These are phyloP conservation scores for Archaeoteleia sp. DNA, from an alignment of 2,888 invertebrate genomes.

Conservation along the genomic window DNA sequence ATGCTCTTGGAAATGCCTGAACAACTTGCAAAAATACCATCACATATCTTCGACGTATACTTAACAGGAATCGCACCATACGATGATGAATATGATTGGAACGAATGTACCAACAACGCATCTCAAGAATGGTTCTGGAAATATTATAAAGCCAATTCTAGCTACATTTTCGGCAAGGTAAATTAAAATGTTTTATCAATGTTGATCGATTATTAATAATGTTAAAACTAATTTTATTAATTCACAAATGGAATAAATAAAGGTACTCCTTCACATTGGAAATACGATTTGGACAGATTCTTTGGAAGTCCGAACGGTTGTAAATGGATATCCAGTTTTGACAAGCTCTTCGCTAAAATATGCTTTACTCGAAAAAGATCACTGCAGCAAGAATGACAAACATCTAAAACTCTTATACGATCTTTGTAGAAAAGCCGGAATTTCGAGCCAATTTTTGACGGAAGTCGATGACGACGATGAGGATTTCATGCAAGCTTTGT, in stretches of 20 bases:
- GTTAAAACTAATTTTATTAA: conserved; percentile 18
- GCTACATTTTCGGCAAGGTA: conserved; percentile 68
- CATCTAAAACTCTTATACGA: conserved; percentile 76
- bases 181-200: conserved; percentile 18
- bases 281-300: conserved; percentile 81
- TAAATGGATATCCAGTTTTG: conserved; percentile 76
- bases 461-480: too few relatives aligned
- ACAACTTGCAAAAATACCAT: conserved; percentile 68
- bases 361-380: conserved; percentile 75
- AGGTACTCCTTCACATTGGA: conserved; percentile 78
- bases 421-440: conserved; percentile 75
- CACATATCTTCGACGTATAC: conserved; percentile 77
- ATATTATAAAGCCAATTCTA: conserved; percentile 61
- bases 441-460: too few relatives aligned
- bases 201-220: conserved; percentile 3
- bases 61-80: conserved; percentile 76
- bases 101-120: conserved; percentile 71
- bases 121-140: conserved; percentile 71
- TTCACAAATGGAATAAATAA: conserved; percentile 11
- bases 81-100: conserved; percentile 78
- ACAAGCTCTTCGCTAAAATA: conserved; percentile 77
- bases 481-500: too few relatives aligned
- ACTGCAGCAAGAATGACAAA: conserved; percentile 74
- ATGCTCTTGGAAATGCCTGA: conserved; percentile 74
- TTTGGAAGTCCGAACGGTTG: conserved; percentile 78